Base-by-base conservation (phyloP, 2,113 vertebrate species). In the Orcinus orca region DNA sequence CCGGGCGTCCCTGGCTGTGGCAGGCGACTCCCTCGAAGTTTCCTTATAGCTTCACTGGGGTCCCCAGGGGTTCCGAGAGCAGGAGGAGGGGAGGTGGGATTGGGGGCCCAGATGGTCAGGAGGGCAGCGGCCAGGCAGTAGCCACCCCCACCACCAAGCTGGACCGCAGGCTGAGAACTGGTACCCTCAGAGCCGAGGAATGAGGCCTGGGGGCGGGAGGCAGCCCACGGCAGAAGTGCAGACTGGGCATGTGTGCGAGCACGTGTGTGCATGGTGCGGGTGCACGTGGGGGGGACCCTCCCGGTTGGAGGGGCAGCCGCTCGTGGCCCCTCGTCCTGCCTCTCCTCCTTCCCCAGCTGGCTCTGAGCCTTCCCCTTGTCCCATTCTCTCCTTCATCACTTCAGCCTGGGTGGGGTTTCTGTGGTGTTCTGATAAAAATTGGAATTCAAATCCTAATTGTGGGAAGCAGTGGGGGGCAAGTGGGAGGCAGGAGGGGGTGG, bases 341-440 rank as follows among this genome's bases (percentile, higher is more conserved):
- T 14, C n/a, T 26, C 36, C 47, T 33, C 6, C 17, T 7, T 12
- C 41, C 33, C 60, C 25, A 21, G 23, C 23, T 1, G 29, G 44
- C 29, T 14, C 41, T 20, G 15, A 1, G 3, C n/a, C 25, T 36
- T 1, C 31, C 53, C 33, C 38, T 33, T 0, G 6, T 33, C 38
- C 15, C 2, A 2, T 18, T 21, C 25, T 8, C 38, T 67, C 62
- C 82, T 91, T 93, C 55, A 47, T 33, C 26, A 74, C 26, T 36
- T 70, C 92, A 88, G 88, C 81, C 76, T 73, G 76, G 65, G 63
- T 60, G 2, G 50, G 92, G 88, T 97, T 97, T 97, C 97, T 96
- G 94, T 95, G 95, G 97, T 38, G 77, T 82, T 79, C 86, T 29
- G 81, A 90, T 94, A 80, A 90, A 95, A 91, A 63, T 18, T n/a